Base-by-base conservation (phyloP, 2,888 invertebrate genomes). In the Osedax frankpressi region DNA sequence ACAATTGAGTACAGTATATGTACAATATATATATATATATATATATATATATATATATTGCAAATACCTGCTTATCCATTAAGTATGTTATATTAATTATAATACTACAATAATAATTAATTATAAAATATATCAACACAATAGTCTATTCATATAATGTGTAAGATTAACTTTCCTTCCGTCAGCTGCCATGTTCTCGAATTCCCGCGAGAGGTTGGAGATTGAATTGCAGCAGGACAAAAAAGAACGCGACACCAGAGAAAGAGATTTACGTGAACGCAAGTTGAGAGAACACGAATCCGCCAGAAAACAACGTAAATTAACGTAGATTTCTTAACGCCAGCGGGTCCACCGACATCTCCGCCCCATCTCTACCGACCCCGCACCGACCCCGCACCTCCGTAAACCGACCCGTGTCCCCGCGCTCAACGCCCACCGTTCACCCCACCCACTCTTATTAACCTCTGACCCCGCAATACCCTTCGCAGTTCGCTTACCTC, bases 141-240 rank as follows among this genome's bases (percentile, higher is more conserved):
- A n/a, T n/a, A n/a, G n/a, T n/a, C n/a, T n/a, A n/a, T n/a, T n/a
- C n/a, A n/a, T n/a, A n/a, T n/a, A n/a, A n/a, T n/a, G n/a, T n/a
- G n/a, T n/a, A n/a, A n/a, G n/a, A n/a, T n/a, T n/a, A n/a, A n/a
- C 29, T 30, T 73, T 24, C 6, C 63, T 67, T 30, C 19, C 25
- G n/a, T 72, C 24, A 25, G 28, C 67, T 6, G 19, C 11, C 19
- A 6, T 44, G 44, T 44, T 44, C 19, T 6, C 44, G 19, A 44
- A 44, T 19, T 44, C 44, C 6, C 44, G 44, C 6, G 44, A 44
- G 44, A 6, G 86, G 77, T 79, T 87, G 78, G 87, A 87, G 79
- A 80, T 87, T 76, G 87, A 87, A 82, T 88, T 91, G 74, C 90
- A 91, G 81, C 84, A 90, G 74, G 91, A 91, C 83, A 91, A 91